Conservation (phyloP, 1,140 invertebrate genomes). For the Danaus melanippus region DNA sequence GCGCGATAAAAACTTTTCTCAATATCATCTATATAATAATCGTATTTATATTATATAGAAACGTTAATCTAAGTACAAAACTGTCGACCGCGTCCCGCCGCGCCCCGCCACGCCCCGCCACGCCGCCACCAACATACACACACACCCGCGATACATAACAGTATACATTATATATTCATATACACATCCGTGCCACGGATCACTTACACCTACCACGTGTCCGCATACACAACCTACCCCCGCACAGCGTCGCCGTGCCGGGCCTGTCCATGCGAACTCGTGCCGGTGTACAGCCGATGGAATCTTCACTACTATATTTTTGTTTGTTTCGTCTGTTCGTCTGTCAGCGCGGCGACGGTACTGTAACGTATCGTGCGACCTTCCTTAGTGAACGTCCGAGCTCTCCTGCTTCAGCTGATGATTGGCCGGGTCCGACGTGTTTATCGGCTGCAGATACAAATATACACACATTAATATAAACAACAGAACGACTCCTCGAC, state of each 20-base stretch:
- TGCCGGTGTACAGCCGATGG: constrained; percentile 47
- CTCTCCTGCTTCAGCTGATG: constrained; percentile 77
- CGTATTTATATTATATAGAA: no score
- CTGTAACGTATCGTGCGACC: constrained; percentile 38
- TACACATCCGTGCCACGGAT: constrained; percentile 24
- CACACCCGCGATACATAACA: constrained; percentile 41
- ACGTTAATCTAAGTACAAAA: no score
- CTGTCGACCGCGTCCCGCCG: no score
- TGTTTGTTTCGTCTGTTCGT: constrained; percentile 38
- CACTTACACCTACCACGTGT: no score
- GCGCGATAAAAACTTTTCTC: no score
- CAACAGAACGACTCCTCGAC: no score
- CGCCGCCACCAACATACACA: constrained; percentile 20
- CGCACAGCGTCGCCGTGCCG: not conserved
- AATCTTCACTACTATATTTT: constrained; percentile 60
- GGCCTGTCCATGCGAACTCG: constrained; percentile 30
- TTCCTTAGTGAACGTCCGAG: constrained; percentile 65
- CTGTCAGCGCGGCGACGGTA: constrained; percentile 30
- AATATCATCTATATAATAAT: no score
- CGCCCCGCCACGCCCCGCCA: constrained; percentile 9
- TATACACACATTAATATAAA: not conserved
- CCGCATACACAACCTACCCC: constrained; percentile 38
- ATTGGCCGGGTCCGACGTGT: constrained; percentile 76
- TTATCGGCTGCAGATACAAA: constrained; percentile 72
- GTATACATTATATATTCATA: constrained; percentile 59